These are phyloP conservation scores for Falco berigora DNA, from an alignment of 2,797 vertebrate genomes.

Conservation along the genomic window DNA sequence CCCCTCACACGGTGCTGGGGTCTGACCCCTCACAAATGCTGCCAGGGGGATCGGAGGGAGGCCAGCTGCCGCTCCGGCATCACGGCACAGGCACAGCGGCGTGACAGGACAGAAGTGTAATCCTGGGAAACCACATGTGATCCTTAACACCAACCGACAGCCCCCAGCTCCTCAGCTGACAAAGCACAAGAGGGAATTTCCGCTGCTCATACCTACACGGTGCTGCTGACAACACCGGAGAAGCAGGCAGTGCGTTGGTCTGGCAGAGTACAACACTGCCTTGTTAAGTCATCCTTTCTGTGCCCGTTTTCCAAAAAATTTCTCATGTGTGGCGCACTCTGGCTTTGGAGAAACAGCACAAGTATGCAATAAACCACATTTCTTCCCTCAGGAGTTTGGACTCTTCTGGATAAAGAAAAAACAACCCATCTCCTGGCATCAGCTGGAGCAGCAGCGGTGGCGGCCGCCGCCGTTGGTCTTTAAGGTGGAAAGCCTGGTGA, in stretches of 20 bases:
- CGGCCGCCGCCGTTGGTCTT: background rate
- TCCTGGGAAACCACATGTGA: background rate
- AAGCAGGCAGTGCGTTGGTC: background rate
- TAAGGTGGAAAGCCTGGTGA: background rate
- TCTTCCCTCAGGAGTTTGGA: background rate
- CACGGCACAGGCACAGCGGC: background rate
- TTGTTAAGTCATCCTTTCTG: background rate
- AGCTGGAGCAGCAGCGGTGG: rapidly evolving
- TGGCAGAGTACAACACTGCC: background rate
- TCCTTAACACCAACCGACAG: background rate
- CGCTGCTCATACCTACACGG: background rate
- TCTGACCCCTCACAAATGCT: rapidly evolving
- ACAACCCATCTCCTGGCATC: background rate
- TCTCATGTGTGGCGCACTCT: background rate
- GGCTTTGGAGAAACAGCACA: background rate
- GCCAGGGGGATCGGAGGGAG: background rate
- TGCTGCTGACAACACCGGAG: background rate
- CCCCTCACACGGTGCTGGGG: rapidly evolving
- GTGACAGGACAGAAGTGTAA: background rate
- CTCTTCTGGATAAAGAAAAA: background rate
- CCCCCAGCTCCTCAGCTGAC: background rate
- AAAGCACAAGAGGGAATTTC: background rate
- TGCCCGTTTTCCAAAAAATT: background rate
- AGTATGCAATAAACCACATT: background rate
- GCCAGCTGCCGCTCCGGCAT: rapidly evolving